These are phyloP conservation scores for Aurelia sp. DNA, from an alignment of 30 jellyfish, hydroid and myxozoan genomes.

Conservation along the genomic window DNA sequence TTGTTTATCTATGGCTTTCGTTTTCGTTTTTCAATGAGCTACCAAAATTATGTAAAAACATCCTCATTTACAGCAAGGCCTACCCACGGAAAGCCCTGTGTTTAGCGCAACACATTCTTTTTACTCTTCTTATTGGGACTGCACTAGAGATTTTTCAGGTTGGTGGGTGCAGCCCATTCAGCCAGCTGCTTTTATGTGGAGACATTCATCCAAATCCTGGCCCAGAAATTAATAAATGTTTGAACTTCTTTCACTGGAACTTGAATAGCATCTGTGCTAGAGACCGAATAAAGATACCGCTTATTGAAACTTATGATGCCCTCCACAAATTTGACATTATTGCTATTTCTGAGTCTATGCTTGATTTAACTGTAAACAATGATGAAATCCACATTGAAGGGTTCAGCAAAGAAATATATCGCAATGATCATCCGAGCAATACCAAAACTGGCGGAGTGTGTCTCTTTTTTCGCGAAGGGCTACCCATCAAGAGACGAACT, in stretches of 20 bases:
- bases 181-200: no score
- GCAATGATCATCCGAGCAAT: conserved; percentile 59
- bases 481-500: conserved; percentile 52
- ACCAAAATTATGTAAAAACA: conserved; percentile 35
- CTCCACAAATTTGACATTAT: no score
- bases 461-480: conserved; percentile 58
- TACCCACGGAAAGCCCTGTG: conserved; percentile 41
- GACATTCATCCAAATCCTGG: no score
- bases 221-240: no score
- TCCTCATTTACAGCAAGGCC: conserved; percentile 46
- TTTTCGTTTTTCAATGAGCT: conserved; percentile 33
- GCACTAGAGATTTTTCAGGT: conserved; percentile 38
- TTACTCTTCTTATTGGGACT: conserved; percentile 31
- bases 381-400: conserved; percentile 4
- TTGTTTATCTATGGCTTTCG: conserved; percentile 11
- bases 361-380: background rate
- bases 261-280: background rate
- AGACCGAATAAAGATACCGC: no score
- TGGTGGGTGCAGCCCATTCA: no score
- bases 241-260: no score
- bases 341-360: no score
- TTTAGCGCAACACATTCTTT: conserved; percentile 37
- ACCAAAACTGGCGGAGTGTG: conserved; percentile 60
- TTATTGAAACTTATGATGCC: no score
- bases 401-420: conserved; percentile 43